phyloP scores from a whole-genome alignment of 2,888 invertebrate genomes.

The Holacanthella duospinosa region DNA sequence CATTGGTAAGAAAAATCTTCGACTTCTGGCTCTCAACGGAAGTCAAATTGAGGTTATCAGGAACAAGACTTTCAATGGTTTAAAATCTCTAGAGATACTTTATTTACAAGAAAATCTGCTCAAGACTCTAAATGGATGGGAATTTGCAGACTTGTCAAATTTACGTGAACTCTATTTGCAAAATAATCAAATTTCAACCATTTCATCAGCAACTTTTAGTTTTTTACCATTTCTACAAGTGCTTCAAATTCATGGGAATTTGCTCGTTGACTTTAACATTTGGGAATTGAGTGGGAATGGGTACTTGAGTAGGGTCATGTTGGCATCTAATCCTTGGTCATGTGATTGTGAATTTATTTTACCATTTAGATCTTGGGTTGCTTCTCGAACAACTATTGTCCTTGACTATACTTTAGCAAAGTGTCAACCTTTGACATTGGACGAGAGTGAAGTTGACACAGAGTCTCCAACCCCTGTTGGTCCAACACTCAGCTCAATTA shows the following conservation, averaged over 20 bases:
- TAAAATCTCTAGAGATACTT: constrained; percentile 58
- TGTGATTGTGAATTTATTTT: constrained; percentile 72
- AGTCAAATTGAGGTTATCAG: constrained; percentile 64
- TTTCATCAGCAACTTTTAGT: constrained; percentile 67
- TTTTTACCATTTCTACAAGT: constrained; percentile 66
- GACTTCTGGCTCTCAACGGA: constrained; percentile 65
- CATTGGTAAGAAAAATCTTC: constrained; percentile 70
- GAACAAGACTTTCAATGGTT: constrained; percentile 73
- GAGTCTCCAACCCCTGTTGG: background rate
- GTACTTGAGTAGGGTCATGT: constrained; percentile 68
- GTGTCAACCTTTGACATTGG: constrained; percentile 16
- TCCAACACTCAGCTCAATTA: background rate
- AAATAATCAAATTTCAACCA: constrained; percentile 62
- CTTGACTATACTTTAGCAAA: constrained; percentile 46
- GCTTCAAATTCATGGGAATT: constrained; percentile 72
- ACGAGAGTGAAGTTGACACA: background rate
- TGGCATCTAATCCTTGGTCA: constrained; percentile 59
- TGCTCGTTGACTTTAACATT: constrained; percentile 62
- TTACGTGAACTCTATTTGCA: constrained; percentile 63
- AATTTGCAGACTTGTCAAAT: constrained; percentile 63
- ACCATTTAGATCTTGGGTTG: constrained; percentile 67
- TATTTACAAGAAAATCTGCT: constrained; percentile 67
- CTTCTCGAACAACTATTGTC: constrained; percentile 65
- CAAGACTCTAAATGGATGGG: constrained; percentile 60
- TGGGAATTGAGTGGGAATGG: constrained; percentile 72